A percentile compares a stretch with the other conserved stretches of the same genome.
phyloP scores from a whole-genome alignment of 2,797 vertebrate species.

The Enteromius radiatus region DNA sequence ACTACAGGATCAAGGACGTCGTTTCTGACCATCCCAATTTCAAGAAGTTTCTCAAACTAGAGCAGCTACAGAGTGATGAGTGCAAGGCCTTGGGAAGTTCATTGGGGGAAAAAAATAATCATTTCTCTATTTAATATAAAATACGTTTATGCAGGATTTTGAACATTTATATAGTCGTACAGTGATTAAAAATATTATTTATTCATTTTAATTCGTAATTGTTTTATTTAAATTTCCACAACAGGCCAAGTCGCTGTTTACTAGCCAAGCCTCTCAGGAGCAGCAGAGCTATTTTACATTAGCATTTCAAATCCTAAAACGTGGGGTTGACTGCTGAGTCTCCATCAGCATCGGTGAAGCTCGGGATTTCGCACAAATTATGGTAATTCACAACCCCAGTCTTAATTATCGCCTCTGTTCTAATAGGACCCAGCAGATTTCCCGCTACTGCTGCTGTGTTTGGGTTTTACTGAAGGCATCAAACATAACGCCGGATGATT shows the following conservation, averaged over 20 bases:
- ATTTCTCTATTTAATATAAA: neutral
- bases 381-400: neutral
- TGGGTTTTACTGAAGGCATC: neutral
- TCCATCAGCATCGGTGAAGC: neutral
- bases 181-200: neutral
- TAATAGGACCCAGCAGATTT: slow-evolving; percentile 11
- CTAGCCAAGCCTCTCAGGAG: neutral
- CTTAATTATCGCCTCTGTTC: neutral
- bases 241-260: neutral
- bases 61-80: neutral
- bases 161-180: neutral
- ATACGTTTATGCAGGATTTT: neutral
- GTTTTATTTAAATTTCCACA: neutral
- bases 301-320: neutral
- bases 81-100: neutral
- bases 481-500: neutral
- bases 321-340: neutral
- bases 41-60: slow-evolving; percentile 46
- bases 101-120: neutral
- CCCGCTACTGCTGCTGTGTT: neutral
- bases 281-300: neutral
- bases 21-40: slow-evolving; percentile 68
- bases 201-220: neutral
- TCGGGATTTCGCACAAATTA: neutral
- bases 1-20: slow-evolving; percentile 63